A percentile compares a stretch with the other conserved stretches of the same genome.
phyloP scores from a whole-genome alignment of 1,140 invertebrate genomes.

The Manduca sexta region DNA sequence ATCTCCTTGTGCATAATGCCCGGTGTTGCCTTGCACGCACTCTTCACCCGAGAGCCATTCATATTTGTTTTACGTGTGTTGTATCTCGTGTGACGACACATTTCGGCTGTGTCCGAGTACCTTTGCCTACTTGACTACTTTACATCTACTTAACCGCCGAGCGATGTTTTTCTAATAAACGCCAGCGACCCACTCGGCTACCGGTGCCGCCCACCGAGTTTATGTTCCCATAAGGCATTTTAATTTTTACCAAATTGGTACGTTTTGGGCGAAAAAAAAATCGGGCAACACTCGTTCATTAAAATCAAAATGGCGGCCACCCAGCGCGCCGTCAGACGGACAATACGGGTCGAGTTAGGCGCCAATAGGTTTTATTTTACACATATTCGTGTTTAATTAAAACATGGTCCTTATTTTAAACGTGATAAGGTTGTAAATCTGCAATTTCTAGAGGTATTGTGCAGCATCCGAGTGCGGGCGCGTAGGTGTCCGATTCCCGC shows the following conservation, averaged over 20 bases:
- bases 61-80: conserved; percentile 64
- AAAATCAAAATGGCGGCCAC: conserved; percentile 46
- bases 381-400: background rate
- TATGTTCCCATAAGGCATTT: background rate
- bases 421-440: background rate
- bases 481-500: conserved; percentile 65
- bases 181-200: conserved; percentile 15
- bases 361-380: conserved; percentile 31
- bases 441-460: background rate
- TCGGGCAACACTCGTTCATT: conserved; percentile 15
- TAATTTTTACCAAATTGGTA: background rate
- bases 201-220: conserved; percentile 1
- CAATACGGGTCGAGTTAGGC: conserved; percentile 61
- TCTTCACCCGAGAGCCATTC: conserved; percentile 42
- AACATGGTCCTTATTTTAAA: conserved; percentile 1
- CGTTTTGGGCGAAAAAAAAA: background rate
- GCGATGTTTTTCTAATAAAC: conserved; percentile 36
- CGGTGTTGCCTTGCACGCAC: conserved; percentile 56
- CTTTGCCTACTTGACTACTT: conserved; percentile 34
- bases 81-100: conserved; percentile 45
- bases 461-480: background rate
- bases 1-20: conserved; percentile 63
- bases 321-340: conserved; percentile 49
- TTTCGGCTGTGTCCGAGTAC: conserved; percentile 43
- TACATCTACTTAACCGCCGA: conserved; percentile 42